Conservation (phyloP, 2,797 vertebrate species). For the Setipinna tenuifilis region DNA sequence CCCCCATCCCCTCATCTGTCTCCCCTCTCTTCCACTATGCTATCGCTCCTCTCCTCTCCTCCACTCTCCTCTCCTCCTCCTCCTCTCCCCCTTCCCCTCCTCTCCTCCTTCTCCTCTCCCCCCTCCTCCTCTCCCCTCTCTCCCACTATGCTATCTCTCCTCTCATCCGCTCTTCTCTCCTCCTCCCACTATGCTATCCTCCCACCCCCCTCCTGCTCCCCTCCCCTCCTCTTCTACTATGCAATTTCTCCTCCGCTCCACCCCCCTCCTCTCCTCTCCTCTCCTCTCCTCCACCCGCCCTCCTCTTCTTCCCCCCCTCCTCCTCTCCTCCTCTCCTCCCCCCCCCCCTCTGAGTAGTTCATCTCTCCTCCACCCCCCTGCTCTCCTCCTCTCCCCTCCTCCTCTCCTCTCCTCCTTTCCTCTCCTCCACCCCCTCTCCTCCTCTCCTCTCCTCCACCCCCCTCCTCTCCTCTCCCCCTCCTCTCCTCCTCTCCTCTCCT, state of each 20-base stretch:
- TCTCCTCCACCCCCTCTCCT: neutral
- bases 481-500: neutral
- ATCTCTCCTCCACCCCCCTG: slow-evolving; percentile 15
- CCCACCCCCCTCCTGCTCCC: neutral
- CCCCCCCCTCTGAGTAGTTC: slow-evolving; percentile 21
- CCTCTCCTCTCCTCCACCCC: neutral
- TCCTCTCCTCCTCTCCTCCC: neutral
- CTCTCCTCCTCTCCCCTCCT: neutral
- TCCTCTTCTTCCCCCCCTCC: neutral
- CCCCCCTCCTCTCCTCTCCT: neutral
- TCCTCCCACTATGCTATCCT: neutral
- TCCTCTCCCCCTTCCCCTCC: neutral
- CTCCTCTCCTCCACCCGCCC: neutral
- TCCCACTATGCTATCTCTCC: neutral
- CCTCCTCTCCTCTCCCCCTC: too few relatives aligned
- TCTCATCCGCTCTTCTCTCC: neutral
- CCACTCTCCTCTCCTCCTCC: neutral
- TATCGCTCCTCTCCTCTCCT: neutral
- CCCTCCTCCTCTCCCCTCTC: neutral
- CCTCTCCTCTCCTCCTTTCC: neutral
- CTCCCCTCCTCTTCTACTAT: neutral
- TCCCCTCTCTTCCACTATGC: neutral
- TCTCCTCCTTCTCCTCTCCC: neutral
- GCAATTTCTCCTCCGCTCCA: neutral
- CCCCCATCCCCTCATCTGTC: neutral